Percentiles rank a stretch among this genome's conserved stretches.
Conservation (phyloP, 2,113 vertebrate species). For the Mormyrus lacerda region DNA sequence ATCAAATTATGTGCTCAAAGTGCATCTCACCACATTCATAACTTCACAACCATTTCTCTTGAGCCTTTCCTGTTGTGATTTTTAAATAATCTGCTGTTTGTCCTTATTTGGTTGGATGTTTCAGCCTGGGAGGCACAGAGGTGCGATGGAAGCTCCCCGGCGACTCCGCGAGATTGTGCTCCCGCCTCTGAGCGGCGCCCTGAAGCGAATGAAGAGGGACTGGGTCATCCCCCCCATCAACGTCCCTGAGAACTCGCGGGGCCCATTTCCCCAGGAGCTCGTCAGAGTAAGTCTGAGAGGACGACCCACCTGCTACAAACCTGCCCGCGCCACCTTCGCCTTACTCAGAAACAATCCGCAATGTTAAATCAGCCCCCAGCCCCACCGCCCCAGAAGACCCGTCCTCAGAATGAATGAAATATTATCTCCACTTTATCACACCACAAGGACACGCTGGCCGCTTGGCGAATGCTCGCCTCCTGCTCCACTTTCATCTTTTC, state of each 20-base stretch:
- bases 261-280: constrained; percentile 92
- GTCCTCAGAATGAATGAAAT: not conserved
- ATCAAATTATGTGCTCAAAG: not conserved
- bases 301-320: constrained; percentile 6
- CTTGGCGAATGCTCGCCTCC: not conserved
- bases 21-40: not conserved
- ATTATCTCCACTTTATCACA: not conserved
- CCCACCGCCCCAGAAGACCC: not conserved
- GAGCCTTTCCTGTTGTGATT: not conserved
- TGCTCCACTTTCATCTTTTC: not conserved
- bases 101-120: not conserved
- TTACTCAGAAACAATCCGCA: not conserved
- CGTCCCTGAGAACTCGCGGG: constrained; percentile 89
- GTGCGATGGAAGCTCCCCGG: not conserved
- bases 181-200: constrained; percentile 68
- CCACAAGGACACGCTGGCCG: not conserved
- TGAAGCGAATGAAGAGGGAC: constrained; percentile 91
- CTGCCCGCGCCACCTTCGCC: not conserved
- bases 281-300: constrained; percentile 74
- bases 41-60: not conserved
- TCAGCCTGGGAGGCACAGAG: constrained; percentile 43
- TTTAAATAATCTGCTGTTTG: not conserved
- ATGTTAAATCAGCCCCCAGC: not conserved
- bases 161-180: constrained; percentile 78
- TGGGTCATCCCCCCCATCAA: constrained; percentile 99